phyloP scores from a whole-genome alignment of 2,888 invertebrate genomes.

The Morpho achilles region DNA sequence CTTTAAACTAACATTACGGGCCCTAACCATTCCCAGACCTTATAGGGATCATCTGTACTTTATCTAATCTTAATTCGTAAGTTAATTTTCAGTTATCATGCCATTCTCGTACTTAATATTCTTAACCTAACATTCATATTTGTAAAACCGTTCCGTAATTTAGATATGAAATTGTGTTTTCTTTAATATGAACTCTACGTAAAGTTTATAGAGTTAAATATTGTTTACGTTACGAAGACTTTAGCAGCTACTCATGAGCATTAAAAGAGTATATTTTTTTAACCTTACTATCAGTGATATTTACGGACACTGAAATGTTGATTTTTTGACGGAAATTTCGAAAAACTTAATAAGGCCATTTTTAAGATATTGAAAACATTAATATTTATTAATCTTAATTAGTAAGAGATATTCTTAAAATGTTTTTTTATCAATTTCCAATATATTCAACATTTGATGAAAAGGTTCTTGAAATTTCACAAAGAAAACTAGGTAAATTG shows the following conservation, averaged over 20 bases:
- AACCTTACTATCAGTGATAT: background rate
- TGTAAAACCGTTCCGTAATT: constrained; percentile 8
- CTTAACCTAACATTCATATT: constrained; percentile 9
- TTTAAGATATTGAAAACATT: too few species aligned
- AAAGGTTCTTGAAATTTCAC: too few species aligned
- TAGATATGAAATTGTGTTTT: background rate
- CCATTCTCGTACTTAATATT: constrained; percentile 16
- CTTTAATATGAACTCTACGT: constrained; percentile 12
- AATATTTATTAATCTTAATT: too few species aligned
- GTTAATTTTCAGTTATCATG: constrained; percentile 17
- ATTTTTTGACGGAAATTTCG: too few species aligned
- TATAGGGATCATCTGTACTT: constrained; percentile 31
- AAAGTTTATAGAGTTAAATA: background rate
- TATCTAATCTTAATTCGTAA: constrained; percentile 33
- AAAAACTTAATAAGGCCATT: too few species aligned
- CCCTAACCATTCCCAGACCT: constrained; percentile 27
- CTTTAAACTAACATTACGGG: constrained; percentile 29
- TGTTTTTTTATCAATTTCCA: too few species aligned
- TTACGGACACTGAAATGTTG: too few species aligned
- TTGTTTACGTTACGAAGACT: background rate
- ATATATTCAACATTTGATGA: too few species aligned
- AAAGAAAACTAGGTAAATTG: too few species aligned
- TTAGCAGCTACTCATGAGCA: background rate
- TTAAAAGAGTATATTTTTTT: background rate
- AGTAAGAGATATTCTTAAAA: too few species aligned